These are phyloP conservation scores for Gambusia yucatana DNA, from an alignment of 2,797 vertebrate species.

Conservation along the genomic window DNA sequence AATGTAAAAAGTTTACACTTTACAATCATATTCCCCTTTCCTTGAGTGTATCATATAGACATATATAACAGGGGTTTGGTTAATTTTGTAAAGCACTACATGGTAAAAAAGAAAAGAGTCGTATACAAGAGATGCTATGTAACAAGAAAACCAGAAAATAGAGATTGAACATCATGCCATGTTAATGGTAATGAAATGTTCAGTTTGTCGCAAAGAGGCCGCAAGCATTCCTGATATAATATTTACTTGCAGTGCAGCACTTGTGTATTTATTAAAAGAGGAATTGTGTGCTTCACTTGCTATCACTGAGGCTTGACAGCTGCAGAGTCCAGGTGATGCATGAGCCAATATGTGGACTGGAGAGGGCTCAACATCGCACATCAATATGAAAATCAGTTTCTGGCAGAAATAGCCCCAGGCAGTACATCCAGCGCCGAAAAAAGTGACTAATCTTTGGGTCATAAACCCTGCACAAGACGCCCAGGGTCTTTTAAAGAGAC, in stretches of 20 bases:
- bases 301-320: slow-evolving; percentile 84
- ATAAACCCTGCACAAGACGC: slow-evolving; percentile 80
- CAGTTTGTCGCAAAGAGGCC: slow-evolving; percentile 29
- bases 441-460: slow-evolving; percentile 84
- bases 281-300: slow-evolving; percentile 79
- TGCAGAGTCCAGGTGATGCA: slow-evolving; percentile 83
- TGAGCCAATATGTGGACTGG: slow-evolving; percentile 84
- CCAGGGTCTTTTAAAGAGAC: slow-evolving; percentile 75
- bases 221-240: slow-evolving; percentile 60
- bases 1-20: neutral
- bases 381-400: slow-evolving; percentile 87
- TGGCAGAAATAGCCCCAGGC: slow-evolving; percentile 79
- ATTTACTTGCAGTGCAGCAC: slow-evolving; percentile 66
- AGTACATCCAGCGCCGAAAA: slow-evolving; percentile 77
- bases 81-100: neutral
- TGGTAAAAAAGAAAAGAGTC: neutral
- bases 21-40: neutral
- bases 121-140: slow-evolving; percentile 7
- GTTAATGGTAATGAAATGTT: slow-evolving; percentile 79
- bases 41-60: neutral
- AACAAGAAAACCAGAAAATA: slow-evolving; percentile 56
- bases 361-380: slow-evolving; percentile 80
- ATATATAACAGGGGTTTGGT: neutral
- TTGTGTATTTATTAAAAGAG: slow-evolving; percentile 84
- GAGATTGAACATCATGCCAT: slow-evolving; percentile 66